Percentiles rank a stretch among this genome's conserved stretches.
Conservation (phyloP, 2,797 vertebrate genomes). For the Melanotaenia nigrans region DNA sequence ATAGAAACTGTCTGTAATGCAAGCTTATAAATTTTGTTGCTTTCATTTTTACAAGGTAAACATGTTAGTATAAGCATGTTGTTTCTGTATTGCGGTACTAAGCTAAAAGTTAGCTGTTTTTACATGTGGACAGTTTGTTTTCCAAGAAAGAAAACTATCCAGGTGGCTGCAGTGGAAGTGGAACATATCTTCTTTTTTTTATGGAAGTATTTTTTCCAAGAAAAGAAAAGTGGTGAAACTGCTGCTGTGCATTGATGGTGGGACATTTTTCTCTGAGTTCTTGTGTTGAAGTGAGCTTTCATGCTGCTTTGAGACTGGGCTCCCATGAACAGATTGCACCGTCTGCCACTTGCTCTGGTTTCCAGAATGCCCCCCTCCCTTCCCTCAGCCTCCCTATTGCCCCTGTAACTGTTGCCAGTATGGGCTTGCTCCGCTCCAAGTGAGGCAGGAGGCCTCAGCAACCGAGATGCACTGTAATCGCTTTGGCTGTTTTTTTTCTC, state of each 20-base stretch:
- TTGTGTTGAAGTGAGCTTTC: conserved; percentile 65
- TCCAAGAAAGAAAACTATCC: background rate
- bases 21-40: background rate
- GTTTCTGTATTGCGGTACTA: background rate
- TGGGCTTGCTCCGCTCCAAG: conserved; percentile 64
- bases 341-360: conserved; percentile 79
- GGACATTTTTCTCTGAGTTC: conserved; percentile 48
- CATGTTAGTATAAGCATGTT: rapidly evolving
- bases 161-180: background rate
- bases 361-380: conserved; percentile 57
- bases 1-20: background rate
- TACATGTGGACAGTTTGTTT: background rate
- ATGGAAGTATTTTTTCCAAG: conserved; percentile 6
- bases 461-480: conserved; percentile 79
- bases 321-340: conserved; percentile 82
- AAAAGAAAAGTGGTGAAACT: conserved; percentile 20
- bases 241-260: conserved; percentile 50
- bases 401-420: conserved; percentile 74
- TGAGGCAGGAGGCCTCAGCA: conserved; percentile 72
- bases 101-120: background rate
- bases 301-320: conserved; percentile 69
- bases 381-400: conserved; percentile 49
- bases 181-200: background rate
- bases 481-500: conserved; percentile 68
- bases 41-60: background rate